Evolutionary conservation across 2,888 invertebrate species (phyloP).

Genomic region (Cataglyphis cursor): DNA sequence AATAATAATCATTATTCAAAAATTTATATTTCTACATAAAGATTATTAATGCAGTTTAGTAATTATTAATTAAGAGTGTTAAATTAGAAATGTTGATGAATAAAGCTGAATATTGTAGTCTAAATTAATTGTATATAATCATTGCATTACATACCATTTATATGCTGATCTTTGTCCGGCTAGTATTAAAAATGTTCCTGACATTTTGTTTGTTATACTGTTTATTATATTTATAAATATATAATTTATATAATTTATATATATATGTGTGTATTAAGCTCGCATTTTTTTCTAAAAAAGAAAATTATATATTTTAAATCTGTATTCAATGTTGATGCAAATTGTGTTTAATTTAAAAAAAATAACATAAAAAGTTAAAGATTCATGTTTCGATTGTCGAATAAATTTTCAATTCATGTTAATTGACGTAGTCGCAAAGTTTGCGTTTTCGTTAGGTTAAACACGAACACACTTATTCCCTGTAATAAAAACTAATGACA

Average conservation of each 20-base stretch:
- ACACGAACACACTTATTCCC: neutral
- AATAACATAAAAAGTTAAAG: neutral
- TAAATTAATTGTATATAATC: neutral
- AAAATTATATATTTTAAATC: neutral
- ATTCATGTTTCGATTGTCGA: neutral
- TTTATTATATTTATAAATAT: neutral
- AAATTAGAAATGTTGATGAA: neutral
- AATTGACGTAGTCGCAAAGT: neutral
- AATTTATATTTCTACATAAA: neutral
- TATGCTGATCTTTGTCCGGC: neutral
- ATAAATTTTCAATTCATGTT: slow-evolving; percentile 3
- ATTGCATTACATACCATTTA: slow-evolving; percentile 20
- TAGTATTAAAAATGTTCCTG: neutral
- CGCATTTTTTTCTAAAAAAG: neutral
- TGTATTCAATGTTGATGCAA: neutral
- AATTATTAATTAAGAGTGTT: neutral
- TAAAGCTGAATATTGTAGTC: neutral
- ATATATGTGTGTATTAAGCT: too few relatives aligned
- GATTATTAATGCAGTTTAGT: neutral
- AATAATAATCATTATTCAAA: neutral
- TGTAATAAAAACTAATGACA: too few relatives aligned
- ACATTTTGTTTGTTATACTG: slow-evolving; percentile 3
- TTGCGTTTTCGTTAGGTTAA: slow-evolving; percentile 11
- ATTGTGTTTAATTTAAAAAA: neutral
- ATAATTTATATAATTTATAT: neutral